These are phyloP conservation scores for Monarcha castaneiventris DNA, from an alignment of 2,113 vertebrate genomes.

Conservation along the genomic window DNA sequence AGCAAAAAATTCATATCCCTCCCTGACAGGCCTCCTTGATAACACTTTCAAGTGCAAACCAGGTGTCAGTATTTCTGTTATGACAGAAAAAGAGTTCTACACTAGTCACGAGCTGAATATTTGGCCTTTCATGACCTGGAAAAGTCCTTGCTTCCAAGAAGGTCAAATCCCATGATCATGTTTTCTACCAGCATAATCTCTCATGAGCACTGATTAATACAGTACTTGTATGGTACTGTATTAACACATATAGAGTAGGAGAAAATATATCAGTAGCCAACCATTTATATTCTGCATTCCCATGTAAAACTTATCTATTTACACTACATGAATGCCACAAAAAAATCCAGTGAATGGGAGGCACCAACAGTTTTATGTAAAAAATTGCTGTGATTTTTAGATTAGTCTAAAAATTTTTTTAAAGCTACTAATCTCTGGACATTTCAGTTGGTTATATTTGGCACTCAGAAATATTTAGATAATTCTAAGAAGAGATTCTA, in stretches of 20 bases:
- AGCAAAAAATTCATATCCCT: conserved; percentile 35
- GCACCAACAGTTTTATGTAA: neutral
- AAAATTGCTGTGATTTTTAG: neutral
- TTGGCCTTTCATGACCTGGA: neutral
- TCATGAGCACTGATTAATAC: neutral
- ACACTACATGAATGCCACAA: neutral
- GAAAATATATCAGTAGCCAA: neutral
- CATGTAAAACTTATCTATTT: neutral
- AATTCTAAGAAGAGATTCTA: neutral
- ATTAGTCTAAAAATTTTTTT: neutral
- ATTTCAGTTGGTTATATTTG: neutral
- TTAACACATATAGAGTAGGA: neutral
- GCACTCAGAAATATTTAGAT: neutral
- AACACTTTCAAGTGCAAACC: conserved; percentile 49
- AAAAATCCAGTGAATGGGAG: neutral
- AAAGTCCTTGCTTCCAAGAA: neutral
- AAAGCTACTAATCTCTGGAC: neutral
- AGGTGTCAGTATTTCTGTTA: conserved; percentile 13
- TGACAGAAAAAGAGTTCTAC: neutral
- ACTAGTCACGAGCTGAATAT: neutral
- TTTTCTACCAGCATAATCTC: neutral
- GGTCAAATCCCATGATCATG: neutral
- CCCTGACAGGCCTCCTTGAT: conserved; percentile 3
- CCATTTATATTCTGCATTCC: neutral
- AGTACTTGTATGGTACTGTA: neutral